Evolutionary conservation across 2,113 vertebrate genomes (phyloP).

Genomic region (Saimiri boliviensis): DNA sequence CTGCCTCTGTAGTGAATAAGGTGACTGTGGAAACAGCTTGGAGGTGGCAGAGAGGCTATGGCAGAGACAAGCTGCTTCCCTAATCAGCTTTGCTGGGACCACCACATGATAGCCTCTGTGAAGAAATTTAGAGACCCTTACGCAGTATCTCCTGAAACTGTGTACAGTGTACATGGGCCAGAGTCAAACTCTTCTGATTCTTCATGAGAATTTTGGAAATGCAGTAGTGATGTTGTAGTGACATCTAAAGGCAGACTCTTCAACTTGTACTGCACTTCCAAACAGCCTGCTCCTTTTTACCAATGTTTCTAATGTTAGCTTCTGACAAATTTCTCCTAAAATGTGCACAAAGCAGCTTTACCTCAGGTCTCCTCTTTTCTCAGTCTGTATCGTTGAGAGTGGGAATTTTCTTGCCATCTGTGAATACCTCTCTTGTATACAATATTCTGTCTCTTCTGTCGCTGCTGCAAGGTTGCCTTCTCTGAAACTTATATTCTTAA

Average conservation of each 20-base stretch:
- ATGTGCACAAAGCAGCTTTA: background rate
- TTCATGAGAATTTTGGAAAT: conserved; percentile 84
- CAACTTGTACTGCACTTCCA: conserved; percentile 63
- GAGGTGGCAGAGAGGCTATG: conserved; percentile 87
- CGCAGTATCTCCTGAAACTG: conserved; percentile 77
- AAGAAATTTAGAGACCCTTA: conserved; percentile 89
- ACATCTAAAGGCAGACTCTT: conserved; percentile 96
- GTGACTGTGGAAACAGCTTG: conserved; percentile 84
- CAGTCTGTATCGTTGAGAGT: background rate
- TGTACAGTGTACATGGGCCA: conserved; percentile 76
- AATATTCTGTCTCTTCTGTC: background rate
- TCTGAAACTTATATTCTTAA: accelerated
- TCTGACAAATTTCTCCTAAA: background rate
- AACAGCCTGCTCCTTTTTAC: conserved; percentile 66
- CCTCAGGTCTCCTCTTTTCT: background rate
- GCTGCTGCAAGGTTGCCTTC: background rate
- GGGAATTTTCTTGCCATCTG: background rate
- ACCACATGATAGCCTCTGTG: conserved; percentile 86
- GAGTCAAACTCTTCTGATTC: conserved; percentile 80
- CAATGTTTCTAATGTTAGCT: conserved; percentile 34
- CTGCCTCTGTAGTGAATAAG: conserved; percentile 89
- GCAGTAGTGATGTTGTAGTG: conserved; percentile 94
- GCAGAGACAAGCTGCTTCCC: conserved; percentile 88
- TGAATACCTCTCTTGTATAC: background rate
- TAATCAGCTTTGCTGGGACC: conserved; percentile 90